These are phyloP conservation scores for Formica aserva DNA, from an alignment of 2,888 invertebrate genomes.

Conservation along the genomic window DNA sequence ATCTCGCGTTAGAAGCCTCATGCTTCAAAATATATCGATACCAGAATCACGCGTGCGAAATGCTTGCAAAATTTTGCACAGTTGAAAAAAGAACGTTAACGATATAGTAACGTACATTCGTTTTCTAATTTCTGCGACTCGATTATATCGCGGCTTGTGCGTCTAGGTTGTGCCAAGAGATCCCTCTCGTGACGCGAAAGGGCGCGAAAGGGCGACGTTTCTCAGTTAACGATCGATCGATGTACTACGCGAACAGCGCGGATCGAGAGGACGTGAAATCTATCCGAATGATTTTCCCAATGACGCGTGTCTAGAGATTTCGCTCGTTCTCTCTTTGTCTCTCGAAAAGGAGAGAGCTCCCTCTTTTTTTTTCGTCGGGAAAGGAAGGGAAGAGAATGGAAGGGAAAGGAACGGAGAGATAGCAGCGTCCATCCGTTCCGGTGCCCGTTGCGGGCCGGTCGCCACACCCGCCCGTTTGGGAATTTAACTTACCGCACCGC, in stretches of 20 bases:
- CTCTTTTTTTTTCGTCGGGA: constrained; percentile 27
- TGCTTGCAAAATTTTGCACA: neutral
- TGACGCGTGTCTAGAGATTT: neutral
- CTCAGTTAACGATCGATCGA: constrained; percentile 27
- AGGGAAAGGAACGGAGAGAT: constrained; percentile 63
- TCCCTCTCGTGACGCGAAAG: constrained; percentile 27
- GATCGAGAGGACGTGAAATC: constrained; percentile 25
- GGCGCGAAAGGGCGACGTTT: constrained; percentile 3
- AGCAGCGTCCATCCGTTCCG: constrained; percentile 82
- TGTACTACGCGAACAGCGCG: neutral
- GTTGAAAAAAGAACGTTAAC: neutral
- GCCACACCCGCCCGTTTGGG: constrained; percentile 86
- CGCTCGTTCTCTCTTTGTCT: constrained; percentile 15
- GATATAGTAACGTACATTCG: neutral
- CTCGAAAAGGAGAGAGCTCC: neutral
- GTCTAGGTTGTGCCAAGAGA: neutral
- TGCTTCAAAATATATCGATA: neutral
- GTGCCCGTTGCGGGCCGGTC: constrained; percentile 84
- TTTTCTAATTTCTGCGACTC: neutral
- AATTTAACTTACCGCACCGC: constrained; percentile 84
- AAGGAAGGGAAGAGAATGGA: constrained; percentile 36
- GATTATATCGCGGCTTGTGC: constrained; percentile 1
- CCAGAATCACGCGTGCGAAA: neutral
- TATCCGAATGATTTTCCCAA: constrained; percentile 6
- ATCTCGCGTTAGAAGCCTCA: neutral